phyloP scores from a whole-genome alignment of 2,113 vertebrate species.

The Cacatua alba region DNA sequence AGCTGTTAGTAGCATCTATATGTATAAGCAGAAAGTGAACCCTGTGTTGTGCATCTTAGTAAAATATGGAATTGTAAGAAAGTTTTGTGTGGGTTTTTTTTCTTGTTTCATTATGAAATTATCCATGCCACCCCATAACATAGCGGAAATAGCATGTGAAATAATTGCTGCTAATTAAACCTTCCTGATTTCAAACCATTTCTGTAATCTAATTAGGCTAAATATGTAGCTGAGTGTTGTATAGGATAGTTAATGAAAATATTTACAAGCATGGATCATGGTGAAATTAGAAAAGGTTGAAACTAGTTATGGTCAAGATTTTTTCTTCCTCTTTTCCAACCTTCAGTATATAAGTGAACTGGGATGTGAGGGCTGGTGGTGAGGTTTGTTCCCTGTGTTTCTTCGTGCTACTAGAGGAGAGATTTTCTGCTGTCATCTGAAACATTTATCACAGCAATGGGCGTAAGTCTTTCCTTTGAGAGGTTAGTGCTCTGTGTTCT shows the following conservation, averaged over 20 bases:
- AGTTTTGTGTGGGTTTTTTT: background rate
- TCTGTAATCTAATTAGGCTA: constrained; percentile 29
- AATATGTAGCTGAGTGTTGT: background rate
- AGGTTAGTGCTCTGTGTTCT: background rate
- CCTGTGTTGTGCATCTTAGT: background rate
- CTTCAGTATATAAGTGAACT: background rate
- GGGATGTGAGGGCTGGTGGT: background rate
- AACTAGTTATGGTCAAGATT: background rate
- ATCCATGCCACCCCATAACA: background rate
- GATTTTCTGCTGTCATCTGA: constrained; percentile 1
- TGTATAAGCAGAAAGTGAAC: background rate
- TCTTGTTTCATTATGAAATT: background rate
- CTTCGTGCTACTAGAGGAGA: background rate
- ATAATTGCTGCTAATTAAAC: constrained; percentile 22
- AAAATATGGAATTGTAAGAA: background rate
- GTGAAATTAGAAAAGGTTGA: constrained; percentile 22
- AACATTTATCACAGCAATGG: constrained; percentile 24
- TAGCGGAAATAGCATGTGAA: background rate
- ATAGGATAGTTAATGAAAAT: constrained; percentile 16
- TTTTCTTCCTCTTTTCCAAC: background rate
- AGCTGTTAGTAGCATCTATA: background rate
- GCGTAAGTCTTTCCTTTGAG: background rate
- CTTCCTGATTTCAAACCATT: constrained; percentile 10
- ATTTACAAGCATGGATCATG: background rate
- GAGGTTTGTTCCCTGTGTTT: background rate